Percentiles rank a stretch among this genome's conserved stretches.
phyloP scores from a whole-genome alignment of 2,888 invertebrate species.

The Iselma pallidipennis region DNA sequence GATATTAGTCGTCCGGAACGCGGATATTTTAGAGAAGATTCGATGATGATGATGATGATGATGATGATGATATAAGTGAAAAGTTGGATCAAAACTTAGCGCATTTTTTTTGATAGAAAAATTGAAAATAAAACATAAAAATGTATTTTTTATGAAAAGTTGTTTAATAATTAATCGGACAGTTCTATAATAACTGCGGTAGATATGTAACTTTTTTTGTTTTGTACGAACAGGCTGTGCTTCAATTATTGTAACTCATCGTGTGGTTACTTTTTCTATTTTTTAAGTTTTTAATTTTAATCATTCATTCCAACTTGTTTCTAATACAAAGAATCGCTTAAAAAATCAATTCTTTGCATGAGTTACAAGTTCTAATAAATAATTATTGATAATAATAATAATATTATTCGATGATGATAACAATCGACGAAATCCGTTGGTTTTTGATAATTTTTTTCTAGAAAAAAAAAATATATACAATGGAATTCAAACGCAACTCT shows the following conservation, averaged over 20 bases:
- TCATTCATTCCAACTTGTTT: constrained; percentile 49
- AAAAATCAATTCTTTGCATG: constrained; percentile 35
- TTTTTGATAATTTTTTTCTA: not conserved
- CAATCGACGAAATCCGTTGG: not conserved
- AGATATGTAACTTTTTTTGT: constrained; percentile 25
- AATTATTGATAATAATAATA: constrained; percentile 11
- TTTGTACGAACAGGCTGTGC: constrained; percentile 49
- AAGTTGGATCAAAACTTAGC: constrained; percentile 15
- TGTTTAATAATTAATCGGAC: constrained; percentile 14
- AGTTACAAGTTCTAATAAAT: constrained; percentile 34
- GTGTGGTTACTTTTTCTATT: constrained; percentile 36
- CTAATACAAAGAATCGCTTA: constrained; percentile 37
- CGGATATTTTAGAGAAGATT: not conserved
- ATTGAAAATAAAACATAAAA: too few relatives aligned
- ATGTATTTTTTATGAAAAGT: constrained; percentile 5
- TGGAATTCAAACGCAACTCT: too few relatives aligned
- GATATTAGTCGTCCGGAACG: constrained; percentile 30
- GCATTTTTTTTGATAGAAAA: constrained; percentile 13
- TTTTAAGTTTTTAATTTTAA: constrained; percentile 39
- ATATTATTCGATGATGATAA: not conserved
- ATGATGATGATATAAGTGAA: too few relatives aligned
- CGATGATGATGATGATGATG: too few relatives aligned
- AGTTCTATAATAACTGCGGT: constrained; percentile 32
- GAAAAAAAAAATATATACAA: too few relatives aligned
- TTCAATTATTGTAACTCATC: constrained; percentile 43